Evolutionary conservation across 2,888 invertebrate species (phyloP), one percentile per base, ranked within the genome.

Genomic region (Arrhopalites spinosus): DNA sequence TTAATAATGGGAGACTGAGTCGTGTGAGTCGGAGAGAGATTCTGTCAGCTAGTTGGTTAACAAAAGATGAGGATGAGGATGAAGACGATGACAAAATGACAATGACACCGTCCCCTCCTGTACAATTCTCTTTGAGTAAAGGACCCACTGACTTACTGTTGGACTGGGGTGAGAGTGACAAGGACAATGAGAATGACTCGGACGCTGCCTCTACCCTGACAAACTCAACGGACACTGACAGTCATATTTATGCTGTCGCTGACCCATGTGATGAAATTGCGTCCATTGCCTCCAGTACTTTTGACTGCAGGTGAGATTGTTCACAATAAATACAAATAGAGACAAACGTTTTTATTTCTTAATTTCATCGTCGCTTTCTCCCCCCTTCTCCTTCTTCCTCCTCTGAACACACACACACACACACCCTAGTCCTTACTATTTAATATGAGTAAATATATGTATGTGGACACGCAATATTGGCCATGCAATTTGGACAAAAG

Each of bases 11-110:
- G 73, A 75, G 82, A 66, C 74, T 80, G 66, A 82, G 82, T 76
- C 81, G 82, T n/a, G 82, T 82, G 64, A 81, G 80, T 56, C 78
- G 82, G 43, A 77, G 82, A 69, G 80, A 82, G 72, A 82, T 82
- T 25, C 73, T 81, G 78, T 50, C 77, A 77, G 27, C 61, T 1
- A 27, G 29, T 8, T 36, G 36, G 43, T 20, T 64, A 36, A 36
- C 29, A 17, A 15, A 20, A 63, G n/a, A 30, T 78, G 77, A 64
- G 69, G 73, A 17, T 71, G 69, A 69, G 30, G 53, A 36, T 17
- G 29, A 11, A 17, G 67, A 45, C 13, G 67, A 67, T 13, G 13
- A 45, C 2, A 20, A 23, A 8, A 27, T 61, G 59, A 61, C 59
- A 27, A 23, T 25, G 20, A 61, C 59, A 3, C 20, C 25, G 3